Conservation (phyloP, 2,113 vertebrate species). For the Mastomys coucha region DNA sequence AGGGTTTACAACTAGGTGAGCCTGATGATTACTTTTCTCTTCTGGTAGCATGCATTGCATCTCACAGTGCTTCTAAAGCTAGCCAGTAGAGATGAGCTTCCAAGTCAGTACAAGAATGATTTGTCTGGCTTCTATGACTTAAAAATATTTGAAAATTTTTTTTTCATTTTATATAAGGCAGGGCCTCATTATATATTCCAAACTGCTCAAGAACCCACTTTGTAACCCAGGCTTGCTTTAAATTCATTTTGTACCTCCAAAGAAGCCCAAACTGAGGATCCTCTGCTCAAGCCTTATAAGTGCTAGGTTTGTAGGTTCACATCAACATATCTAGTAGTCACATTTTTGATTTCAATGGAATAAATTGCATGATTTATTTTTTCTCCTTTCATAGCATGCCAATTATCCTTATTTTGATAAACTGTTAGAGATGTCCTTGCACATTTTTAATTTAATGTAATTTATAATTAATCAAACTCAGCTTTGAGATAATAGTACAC, state of each 20-base stretch:
- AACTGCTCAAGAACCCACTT: background rate
- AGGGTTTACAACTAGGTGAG: background rate
- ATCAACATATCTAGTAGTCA: background rate
- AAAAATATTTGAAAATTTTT: background rate
- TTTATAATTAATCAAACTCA: background rate
- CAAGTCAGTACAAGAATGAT: background rate
- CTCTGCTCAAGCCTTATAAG: background rate
- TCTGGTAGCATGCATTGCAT: background rate
- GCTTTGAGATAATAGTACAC: conserved; percentile 8
- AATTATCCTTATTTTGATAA: background rate
- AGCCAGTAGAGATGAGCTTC: background rate
- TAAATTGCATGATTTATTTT: background rate
- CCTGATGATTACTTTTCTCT: background rate
- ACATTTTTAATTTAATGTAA: conserved; percentile 5
- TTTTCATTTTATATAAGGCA: background rate
- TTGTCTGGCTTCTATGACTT: background rate
- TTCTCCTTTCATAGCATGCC: background rate
- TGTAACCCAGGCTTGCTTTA: background rate
- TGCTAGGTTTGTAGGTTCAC: background rate
- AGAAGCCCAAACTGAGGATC: background rate
- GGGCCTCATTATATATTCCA: background rate
- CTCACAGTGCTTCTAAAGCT: background rate
- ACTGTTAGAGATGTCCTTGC: conserved; percentile 4
- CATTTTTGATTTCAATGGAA: background rate
- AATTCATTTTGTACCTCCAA: background rate